Evolutionary conservation across 2,797 vertebrate genomes (phyloP).

Genomic region (Cottoperca gobio): DNA sequence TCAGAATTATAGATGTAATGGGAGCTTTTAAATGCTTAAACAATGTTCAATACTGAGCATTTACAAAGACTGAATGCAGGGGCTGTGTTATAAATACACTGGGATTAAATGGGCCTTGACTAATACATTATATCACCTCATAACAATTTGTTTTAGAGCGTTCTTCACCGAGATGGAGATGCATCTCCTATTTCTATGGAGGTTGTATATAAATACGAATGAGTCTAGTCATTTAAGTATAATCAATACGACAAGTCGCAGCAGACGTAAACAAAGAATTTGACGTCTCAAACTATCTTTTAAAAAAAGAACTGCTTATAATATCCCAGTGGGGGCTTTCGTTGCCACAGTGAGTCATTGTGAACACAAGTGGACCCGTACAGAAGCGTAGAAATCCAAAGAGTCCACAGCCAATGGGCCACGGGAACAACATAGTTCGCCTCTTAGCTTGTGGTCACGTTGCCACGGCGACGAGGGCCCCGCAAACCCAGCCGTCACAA

Average conservation of each 20-base stretch:
- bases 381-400: slow-evolving; percentile 46
- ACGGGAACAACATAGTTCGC: slow-evolving; percentile 51
- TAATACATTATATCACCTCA: no score
- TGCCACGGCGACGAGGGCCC: slow-evolving; percentile 65
- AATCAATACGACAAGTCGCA: neutral
- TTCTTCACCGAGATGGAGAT: no score
- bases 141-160: no score
- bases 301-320: neutral
- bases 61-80: neutral
- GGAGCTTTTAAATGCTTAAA: neutral
- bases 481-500: slow-evolving; percentile 79
- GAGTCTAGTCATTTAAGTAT: neutral
- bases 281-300: neutral
- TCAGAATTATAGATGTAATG: neutral
- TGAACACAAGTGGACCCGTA: slow-evolving; percentile 40
- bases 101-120: no score
- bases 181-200: no score
- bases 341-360: slow-evolving; percentile 33
- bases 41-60: neutral
- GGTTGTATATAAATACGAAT: no score
- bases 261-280: neutral
- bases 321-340: slow-evolving; percentile 3
- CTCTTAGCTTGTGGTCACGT: slow-evolving; percentile 72
- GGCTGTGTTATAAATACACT: neutral
- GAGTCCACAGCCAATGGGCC: slow-evolving; percentile 30